phyloP scores from a whole-genome alignment of 2,888 invertebrate genomes.

The Cactoblastis cactorum region DNA sequence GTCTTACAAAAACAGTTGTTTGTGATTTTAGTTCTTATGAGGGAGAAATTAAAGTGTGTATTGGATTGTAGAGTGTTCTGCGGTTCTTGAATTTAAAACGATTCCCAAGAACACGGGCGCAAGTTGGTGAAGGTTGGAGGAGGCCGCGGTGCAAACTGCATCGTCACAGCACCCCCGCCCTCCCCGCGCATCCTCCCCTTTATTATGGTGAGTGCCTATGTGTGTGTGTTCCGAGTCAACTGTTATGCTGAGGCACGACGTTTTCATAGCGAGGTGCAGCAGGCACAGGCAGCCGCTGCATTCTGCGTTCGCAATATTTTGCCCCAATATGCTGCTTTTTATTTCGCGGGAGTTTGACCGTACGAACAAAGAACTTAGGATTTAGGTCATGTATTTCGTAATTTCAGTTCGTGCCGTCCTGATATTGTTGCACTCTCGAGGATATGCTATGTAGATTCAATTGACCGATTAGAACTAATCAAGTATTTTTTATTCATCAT shows the following conservation, averaged over 20 bases:
- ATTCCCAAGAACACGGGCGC: slow-evolving; percentile 78
- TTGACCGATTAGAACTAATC: too few species aligned
- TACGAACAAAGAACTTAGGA: slow-evolving; percentile 31
- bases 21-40: slow-evolving; percentile 51
- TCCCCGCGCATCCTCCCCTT: slow-evolving; percentile 43
- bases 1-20: slow-evolving; percentile 51
- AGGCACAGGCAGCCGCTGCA: slow-evolving; percentile 48
- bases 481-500: too few species aligned
- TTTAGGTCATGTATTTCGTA: slow-evolving; percentile 13
- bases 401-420: slow-evolving; percentile 24
- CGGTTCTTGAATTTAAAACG: slow-evolving; percentile 78
- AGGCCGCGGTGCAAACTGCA: slow-evolving; percentile 78
- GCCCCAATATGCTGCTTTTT: slow-evolving; percentile 42
- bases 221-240: slow-evolving; percentile 65
- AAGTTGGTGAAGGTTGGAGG: slow-evolving; percentile 77
- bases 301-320: slow-evolving; percentile 57
- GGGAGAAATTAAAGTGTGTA: slow-evolving; percentile 43
- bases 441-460: too few species aligned
- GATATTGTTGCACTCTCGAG: neutral
- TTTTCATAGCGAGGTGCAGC: slow-evolving; percentile 57
- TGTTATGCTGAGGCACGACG: slow-evolving; percentile 68
- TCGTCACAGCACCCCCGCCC: slow-evolving; percentile 61
- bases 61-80: slow-evolving; percentile 54
- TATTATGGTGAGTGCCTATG: slow-evolving; percentile 56
- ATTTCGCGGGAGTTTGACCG: slow-evolving; percentile 36